Evolutionary conservation across 2,113 vertebrate genomes (phyloP).

Genomic region (Nyctereutes procyonoides): DNA sequence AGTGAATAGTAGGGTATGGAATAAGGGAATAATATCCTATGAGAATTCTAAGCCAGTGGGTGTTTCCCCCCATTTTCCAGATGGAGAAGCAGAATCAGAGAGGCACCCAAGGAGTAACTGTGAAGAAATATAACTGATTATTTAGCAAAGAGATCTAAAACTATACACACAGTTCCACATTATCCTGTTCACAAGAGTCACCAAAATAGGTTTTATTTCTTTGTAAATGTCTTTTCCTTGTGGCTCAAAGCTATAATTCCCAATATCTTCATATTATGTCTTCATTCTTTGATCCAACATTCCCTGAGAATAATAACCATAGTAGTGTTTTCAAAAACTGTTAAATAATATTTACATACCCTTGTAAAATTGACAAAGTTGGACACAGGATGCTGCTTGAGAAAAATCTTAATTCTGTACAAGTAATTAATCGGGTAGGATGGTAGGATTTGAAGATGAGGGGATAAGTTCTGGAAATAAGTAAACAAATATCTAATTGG

Average conservation of each 20-base stretch:
- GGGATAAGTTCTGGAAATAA: not conserved
- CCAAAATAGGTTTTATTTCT: not conserved
- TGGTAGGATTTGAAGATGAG: not conserved
- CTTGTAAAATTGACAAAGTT: not conserved
- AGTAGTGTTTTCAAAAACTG: not conserved
- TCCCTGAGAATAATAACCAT: not conserved
- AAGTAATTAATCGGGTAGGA: not conserved
- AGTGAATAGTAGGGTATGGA: not conserved
- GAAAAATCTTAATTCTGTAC: not conserved
- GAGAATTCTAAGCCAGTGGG: not conserved
- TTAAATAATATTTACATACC: not conserved
- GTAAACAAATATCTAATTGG: not conserved
- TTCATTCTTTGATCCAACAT: not conserved
- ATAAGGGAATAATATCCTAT: not conserved
- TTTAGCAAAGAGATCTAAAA: not conserved
- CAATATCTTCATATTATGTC: not conserved
- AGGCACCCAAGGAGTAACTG: not conserved
- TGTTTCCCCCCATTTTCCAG: not conserved
- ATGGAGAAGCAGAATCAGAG: not conserved
- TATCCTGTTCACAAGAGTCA: not conserved
- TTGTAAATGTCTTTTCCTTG: not conserved
- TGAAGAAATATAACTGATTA: not conserved
- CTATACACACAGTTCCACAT: accelerated
- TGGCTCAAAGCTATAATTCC: not conserved
- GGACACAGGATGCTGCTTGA: not conserved